phyloP scores from a whole-genome alignment of 2,888 invertebrate species.

The Leucophenga montana region DNA sequence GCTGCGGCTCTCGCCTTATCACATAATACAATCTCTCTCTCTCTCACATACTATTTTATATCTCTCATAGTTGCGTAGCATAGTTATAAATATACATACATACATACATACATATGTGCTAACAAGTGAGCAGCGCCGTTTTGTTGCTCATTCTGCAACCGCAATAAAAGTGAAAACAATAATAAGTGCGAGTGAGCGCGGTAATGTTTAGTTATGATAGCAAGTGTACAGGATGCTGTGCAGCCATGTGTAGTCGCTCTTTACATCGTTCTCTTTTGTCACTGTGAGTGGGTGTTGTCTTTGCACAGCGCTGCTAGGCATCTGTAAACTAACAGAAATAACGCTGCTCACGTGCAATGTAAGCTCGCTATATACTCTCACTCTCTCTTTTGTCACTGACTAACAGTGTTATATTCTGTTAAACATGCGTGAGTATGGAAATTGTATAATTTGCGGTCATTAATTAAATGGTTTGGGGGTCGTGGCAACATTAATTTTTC shows the following conservation, averaged over 20 bases:
- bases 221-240: background rate
- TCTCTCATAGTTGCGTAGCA: background rate
- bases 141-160: background rate
- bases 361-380: no score
- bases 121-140: background rate
- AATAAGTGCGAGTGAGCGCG: constrained; percentile 15
- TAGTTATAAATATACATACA: background rate
- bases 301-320: constrained; percentile 33
- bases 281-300: background rate
- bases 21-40: background rate
- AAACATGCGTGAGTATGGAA: background rate
- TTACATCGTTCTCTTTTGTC: constrained; percentile 9
- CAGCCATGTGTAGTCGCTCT: no score
- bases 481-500: no score
- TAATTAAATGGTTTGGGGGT: constrained; percentile 9
- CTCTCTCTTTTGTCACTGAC: background rate
- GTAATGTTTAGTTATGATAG: background rate
- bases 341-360: no score
- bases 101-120: constrained; percentile 15
- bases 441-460: constrained; percentile 24
- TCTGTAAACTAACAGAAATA: constrained; percentile 46
- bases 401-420: background rate
- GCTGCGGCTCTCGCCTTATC: constrained; percentile 1
- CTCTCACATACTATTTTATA: no score
- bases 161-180: constrained; percentile 21